Evolutionary conservation across 2,113 vertebrate species (phyloP), one percentile per base, ranked within the genome.

Genomic region (Marmota monax): DNA sequence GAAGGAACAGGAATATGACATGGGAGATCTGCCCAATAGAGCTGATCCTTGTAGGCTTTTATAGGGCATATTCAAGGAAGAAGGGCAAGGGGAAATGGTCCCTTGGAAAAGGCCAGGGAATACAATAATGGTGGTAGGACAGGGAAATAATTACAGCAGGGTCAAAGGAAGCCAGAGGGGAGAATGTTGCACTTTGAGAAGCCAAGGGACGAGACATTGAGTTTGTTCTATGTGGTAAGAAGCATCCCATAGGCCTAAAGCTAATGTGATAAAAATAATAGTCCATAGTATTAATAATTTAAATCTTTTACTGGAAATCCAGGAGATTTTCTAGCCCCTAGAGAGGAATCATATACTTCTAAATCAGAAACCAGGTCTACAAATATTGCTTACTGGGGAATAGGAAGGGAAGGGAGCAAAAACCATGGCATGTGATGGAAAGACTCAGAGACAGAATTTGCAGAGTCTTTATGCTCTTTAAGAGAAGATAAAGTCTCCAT

Each of bases 251-350:
- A 80, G 51, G 39, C 63, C 53, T 77, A 77, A 74, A 88, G 72
- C 3, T 87, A 86, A 32, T 76, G 37, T n/a, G 8, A 69, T 72
- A 45, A 32, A 25, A 22, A 14, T 51, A 53, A 73, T 2, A 48
- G 16, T 29, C 25, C 16, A 25, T 29, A 45, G 8, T 34, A 63
- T 92, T 88, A 79, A 73, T 58, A 63, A 65, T 5, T 42, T 37
- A 96, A 96, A 58, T 39, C 4, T 82, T 87, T 56, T 72, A 42
- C 51, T 88, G 80, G 70, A 88, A 92, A 79, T 20, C 18, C 69
- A 74, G n/a, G 23, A 87, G 2, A 2, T 27, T 92, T 94, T 86
- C 56, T 34, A 79, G 34, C 2, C 63, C 29, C 48, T 32, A 25
- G 8, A 27, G 58, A 83, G 7, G 42, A 32, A 90, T 58, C 27